These are phyloP conservation scores for Thalassaphorura encarpata DNA, from an alignment of 1,140 invertebrate species.

Conservation along the genomic window DNA sequence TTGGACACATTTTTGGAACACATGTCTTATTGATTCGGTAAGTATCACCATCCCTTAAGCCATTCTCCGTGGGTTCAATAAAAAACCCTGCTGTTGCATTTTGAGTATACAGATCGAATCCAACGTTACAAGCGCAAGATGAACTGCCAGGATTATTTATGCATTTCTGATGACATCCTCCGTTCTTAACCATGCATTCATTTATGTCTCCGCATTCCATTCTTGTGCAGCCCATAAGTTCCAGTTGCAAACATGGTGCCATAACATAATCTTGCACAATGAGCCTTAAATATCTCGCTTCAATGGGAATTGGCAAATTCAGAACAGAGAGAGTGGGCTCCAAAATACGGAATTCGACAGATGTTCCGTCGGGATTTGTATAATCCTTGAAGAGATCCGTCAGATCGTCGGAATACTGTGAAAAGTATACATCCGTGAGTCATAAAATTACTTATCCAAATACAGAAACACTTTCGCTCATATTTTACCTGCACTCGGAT, in stretches of 20 bases:
- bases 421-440: slow-evolving; percentile 8
- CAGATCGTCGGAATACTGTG: slow-evolving; percentile 72
- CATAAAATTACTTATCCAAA: neutral
- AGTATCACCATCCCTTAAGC: slow-evolving; percentile 72
- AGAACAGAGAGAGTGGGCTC: slow-evolving; percentile 78
- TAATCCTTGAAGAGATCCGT: slow-evolving; percentile 85
- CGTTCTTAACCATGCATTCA: slow-evolving; percentile 79
- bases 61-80: slow-evolving; percentile 72
- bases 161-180: slow-evolving; percentile 89
- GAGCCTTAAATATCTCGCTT: slow-evolving; percentile 78
- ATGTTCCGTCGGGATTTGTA: slow-evolving; percentile 77
- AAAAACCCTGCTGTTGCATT: slow-evolving; percentile 87
- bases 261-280: slow-evolving; percentile 78
- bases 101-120: slow-evolving; percentile 76
- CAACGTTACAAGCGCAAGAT: slow-evolving; percentile 79
- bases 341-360: slow-evolving; percentile 81
- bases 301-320: slow-evolving; percentile 80
- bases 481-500: slow-evolving; percentile 56
- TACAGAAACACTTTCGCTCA: neutral
- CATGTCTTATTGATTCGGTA: slow-evolving; percentile 91
- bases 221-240: slow-evolving; percentile 74
- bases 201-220: slow-evolving; percentile 86
- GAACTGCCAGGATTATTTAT: slow-evolving; percentile 77
- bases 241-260: slow-evolving; percentile 79
- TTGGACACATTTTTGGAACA: slow-evolving; percentile 81